phyloP scores from a whole-genome alignment of 2,113 vertebrate genomes.

The Tricholaema leucomelas region DNA sequence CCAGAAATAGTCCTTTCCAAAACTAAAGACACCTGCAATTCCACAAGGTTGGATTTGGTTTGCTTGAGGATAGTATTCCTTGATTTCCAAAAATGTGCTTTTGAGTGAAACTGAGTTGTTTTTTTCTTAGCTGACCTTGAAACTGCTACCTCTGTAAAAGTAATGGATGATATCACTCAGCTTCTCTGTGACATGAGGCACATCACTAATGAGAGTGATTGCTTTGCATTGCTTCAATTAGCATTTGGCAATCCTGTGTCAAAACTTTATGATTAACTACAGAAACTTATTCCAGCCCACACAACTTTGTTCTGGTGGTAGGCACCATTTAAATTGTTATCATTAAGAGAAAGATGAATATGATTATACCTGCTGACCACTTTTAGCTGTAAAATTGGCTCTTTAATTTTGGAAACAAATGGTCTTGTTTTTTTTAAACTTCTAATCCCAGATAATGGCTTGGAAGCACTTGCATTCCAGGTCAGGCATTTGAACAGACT shows the following conservation, averaged over 20 bases:
- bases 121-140: background rate
- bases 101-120: background rate
- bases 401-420: background rate
- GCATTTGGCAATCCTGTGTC: background rate
- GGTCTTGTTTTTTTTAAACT: background rate
- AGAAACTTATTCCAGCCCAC: background rate
- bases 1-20: background rate
- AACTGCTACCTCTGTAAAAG: background rate
- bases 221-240: background rate
- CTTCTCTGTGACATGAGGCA: background rate
- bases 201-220: background rate
- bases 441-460: background rate
- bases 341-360: background rate
- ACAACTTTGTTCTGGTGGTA: background rate
- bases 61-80: background rate
- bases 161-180: background rate
- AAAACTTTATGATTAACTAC: background rate
- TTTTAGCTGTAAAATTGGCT: background rate
- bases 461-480: background rate
- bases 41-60: background rate
- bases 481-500: background rate
- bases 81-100: background rate
- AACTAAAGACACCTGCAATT: background rate
- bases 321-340: background rate
- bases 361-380: background rate